Evolutionary conservation across 2,888 invertebrate species (phyloP).

Genomic region (Platycheirus albimanus): DNA sequence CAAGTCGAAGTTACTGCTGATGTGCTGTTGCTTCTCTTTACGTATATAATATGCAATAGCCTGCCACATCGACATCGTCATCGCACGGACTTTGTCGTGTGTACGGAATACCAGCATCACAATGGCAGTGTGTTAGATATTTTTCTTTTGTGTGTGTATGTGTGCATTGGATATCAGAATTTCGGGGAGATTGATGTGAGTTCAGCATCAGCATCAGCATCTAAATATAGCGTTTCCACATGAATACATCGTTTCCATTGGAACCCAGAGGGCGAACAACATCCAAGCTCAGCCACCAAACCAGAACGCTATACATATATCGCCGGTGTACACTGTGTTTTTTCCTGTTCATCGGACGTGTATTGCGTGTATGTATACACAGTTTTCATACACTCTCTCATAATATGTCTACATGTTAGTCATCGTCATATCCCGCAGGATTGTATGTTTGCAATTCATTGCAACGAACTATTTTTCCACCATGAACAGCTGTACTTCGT

Average conservation of each 20-base stretch:
- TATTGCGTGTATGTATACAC: background rate
- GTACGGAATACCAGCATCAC: conserved; percentile 16
- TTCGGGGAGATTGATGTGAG: conserved; percentile 53
- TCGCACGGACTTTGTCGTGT: background rate
- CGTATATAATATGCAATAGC: conserved; percentile 2
- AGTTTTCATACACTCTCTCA: background rate
- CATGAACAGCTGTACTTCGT: conserved; percentile 11
- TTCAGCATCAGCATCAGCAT: conserved; percentile 56
- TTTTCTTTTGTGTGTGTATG: conserved; percentile 7
- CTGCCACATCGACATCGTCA: conserved; percentile 9
- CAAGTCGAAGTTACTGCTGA: background rate
- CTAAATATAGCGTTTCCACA: conserved; percentile 66
- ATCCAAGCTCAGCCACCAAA: conserved; percentile 28
- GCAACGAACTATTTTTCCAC: background rate
- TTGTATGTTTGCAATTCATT: conserved; percentile 4
- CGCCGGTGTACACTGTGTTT: conserved; percentile 2
- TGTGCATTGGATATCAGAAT: conserved; percentile 36
- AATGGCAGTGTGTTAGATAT: conserved; percentile 4
- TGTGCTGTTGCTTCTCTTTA: conserved; percentile 31
- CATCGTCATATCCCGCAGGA: conserved; percentile 19
- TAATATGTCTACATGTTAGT: background rate
- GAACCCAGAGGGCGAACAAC: conserved; percentile 21
- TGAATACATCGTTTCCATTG: conserved; percentile 43
- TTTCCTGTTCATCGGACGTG: conserved; percentile 3
- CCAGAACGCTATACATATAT: background rate